Percentiles rank a stretch among this genome's conserved stretches.
phyloP scores from a whole-genome alignment of 92 coral and sea anemone species.

The Heteractis magnifica region DNA sequence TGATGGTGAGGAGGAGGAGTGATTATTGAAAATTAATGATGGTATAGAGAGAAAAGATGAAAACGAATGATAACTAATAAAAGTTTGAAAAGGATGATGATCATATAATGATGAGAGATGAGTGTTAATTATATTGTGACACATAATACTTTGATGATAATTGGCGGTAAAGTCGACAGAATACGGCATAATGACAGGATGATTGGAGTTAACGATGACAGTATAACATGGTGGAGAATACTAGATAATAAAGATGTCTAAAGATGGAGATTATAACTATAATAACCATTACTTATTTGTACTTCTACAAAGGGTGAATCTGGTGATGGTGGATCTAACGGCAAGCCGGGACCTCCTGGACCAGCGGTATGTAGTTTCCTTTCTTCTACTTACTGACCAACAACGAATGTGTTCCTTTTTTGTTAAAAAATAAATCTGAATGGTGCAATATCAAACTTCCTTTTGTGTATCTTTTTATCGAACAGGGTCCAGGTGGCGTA shows the following conservation, averaged over 20 bases:
- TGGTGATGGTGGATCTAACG: constrained; percentile 53
- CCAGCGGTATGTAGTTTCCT: constrained; percentile 30
- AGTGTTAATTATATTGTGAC: too few species aligned
- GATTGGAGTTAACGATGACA: neutral
- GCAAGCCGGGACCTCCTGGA: constrained; percentile 62
- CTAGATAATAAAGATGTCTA: too few species aligned
- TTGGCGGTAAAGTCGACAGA: neutral
- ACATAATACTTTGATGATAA: too few species aligned
- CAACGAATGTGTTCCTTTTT: neutral
- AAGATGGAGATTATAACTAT: too few species aligned
- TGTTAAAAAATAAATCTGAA: neutral
- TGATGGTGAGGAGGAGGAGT: neutral
- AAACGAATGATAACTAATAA: too few species aligned
- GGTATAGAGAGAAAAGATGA: too few species aligned
- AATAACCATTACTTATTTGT: neutral
- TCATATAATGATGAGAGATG: too few species aligned
- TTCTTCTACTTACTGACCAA: neutral
- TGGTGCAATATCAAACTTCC: neutral
- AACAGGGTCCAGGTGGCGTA: constrained; percentile 58
- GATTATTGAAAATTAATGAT: too few species aligned
- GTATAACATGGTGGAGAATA: neutral
- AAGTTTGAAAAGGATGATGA: too few species aligned
- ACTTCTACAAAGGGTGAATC: constrained; percentile 34
- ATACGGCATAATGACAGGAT: neutral
- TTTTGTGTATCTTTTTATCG: neutral